Conservation (phyloP, 64 coral and sea anemone species). For the Montipora sp. region DNA sequence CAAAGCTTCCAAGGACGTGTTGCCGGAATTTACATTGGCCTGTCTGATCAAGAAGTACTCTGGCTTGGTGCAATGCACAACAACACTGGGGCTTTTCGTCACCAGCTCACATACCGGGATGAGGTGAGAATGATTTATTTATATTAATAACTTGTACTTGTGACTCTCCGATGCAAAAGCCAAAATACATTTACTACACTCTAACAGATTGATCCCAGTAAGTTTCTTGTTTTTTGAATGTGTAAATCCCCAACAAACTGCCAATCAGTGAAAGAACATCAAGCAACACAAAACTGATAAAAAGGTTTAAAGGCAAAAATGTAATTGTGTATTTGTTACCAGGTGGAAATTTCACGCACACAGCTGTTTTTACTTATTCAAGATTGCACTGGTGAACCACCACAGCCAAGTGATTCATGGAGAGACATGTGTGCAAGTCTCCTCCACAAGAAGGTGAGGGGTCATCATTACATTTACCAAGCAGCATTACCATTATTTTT, state of each 20-base stretch:
- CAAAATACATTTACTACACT: not conserved
- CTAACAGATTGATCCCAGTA: too few species aligned
- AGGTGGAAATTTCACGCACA: conserved; percentile 34
- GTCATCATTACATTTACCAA: too few species aligned
- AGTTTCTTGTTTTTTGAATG: conserved; percentile 20
- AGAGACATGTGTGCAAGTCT: conserved; percentile 49
- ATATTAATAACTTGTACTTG: not conserved
- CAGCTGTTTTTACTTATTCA: not conserved
- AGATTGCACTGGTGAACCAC: not conserved
- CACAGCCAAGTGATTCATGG: conserved; percentile 21
- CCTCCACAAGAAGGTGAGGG: conserved; percentile 25
- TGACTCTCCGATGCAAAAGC: not conserved
- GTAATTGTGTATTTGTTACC: not conserved
- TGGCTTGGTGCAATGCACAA: conserved; percentile 69
- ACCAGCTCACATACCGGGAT: conserved; percentile 61
- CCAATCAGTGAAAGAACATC: too few species aligned
- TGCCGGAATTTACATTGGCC: conserved; percentile 59
- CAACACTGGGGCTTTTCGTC: conserved; percentile 52
- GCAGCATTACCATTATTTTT: too few species aligned
- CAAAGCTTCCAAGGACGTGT: not conserved
- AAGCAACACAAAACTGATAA: not conserved
- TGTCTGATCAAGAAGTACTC: conserved; percentile 41
- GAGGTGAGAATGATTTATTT: conserved; percentile 24
- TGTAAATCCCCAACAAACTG: not conserved
- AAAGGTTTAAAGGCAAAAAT: not conserved